Evolutionary conservation across 2,113 vertebrate species (phyloP).

Genomic region (Grus americana): DNA sequence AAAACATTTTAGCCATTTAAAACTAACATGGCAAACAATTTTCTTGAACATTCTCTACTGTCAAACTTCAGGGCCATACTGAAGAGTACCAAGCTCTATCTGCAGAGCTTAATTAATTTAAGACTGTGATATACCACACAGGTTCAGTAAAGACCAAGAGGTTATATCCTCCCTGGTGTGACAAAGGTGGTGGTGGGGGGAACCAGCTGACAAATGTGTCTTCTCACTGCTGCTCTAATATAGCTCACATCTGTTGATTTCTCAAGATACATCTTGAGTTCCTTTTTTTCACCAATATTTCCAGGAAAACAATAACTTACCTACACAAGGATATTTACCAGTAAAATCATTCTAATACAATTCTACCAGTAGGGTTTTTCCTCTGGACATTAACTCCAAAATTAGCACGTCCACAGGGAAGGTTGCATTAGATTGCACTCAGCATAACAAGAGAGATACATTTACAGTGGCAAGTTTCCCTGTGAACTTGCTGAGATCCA

Average conservation of each 20-base stretch:
- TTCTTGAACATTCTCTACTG: not conserved
- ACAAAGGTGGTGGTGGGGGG: not conserved
- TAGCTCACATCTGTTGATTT: not conserved
- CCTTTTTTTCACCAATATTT: not conserved
- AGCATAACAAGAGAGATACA: not conserved
- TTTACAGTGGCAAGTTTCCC: not conserved
- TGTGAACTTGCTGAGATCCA: not conserved
- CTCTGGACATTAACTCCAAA: not conserved
- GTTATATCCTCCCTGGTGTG: not conserved
- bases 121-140: not conserved
- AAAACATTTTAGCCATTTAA: not conserved
- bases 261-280: not conserved
- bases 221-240: not conserved
- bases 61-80: not conserved
- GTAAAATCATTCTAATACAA: not conserved
- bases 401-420: not conserved
- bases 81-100: not conserved
- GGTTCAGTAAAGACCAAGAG: not conserved
- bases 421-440: not conserved
- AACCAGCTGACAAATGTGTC: not conserved
- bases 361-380: not conserved
- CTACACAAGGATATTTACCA: not conserved
- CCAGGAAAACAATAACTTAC: not conserved
- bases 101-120: not conserved
- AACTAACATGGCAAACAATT: not conserved